These are phyloP conservation scores for Eustalomyia histrio DNA, from an alignment of 2,888 invertebrate genomes.

Conservation along the genomic window DNA sequence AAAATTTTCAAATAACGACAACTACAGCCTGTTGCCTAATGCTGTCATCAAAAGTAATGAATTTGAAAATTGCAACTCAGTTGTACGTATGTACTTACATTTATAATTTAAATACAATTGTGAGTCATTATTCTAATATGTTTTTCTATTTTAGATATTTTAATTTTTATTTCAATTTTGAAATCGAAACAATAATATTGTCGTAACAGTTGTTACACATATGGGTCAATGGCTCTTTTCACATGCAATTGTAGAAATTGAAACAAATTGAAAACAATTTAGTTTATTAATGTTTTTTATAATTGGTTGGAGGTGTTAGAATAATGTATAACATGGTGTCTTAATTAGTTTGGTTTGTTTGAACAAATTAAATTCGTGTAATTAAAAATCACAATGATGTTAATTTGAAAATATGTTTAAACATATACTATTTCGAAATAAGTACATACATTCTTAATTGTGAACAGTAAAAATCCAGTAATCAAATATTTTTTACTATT, in stretches of 20 bases:
- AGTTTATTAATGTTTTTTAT: not conserved
- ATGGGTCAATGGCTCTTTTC: slow-evolving; percentile 47
- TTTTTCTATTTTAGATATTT: not conserved
- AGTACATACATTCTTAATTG: too few species aligned
- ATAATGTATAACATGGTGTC: too few species aligned
- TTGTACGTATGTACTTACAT: not conserved
- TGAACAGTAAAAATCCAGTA: too few species aligned
- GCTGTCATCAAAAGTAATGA: slow-evolving; percentile 31
- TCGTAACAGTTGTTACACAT: slow-evolving; percentile 10
- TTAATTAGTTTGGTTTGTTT: too few species aligned
- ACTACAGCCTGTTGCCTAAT: slow-evolving; percentile 24
- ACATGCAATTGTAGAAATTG: not conserved
- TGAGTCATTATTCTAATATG: not conserved
- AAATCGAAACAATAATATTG: not conserved
- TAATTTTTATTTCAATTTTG: not conserved
- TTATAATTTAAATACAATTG: not conserved
- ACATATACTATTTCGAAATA: too few species aligned
- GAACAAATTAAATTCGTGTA: too few species aligned
- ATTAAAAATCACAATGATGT: too few species aligned
- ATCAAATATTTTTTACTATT: too few species aligned
- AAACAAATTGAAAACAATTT: not conserved
- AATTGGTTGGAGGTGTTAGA: not conserved
- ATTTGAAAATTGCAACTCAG: not conserved
- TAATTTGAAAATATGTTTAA: too few species aligned
- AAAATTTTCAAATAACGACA: slow-evolving; percentile 14